phyloP scores from a whole-genome alignment of 2,888 invertebrate species.

The Digitonthophagus gazella region DNA sequence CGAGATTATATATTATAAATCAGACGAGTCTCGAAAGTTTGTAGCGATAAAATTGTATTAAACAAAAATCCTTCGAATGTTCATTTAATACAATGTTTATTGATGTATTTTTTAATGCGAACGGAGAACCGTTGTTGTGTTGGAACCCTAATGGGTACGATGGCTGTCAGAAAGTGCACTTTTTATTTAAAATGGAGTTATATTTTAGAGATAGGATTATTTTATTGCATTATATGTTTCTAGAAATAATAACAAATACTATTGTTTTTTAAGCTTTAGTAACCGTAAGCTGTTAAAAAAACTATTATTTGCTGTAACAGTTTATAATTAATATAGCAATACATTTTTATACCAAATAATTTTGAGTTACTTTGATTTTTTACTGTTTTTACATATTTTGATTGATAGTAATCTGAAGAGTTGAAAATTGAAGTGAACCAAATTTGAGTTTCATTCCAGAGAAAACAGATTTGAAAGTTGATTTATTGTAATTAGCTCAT shows the following conservation, averaged over 20 bases:
- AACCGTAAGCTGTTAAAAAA: not conserved
- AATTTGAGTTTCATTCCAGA: too few relatives aligned
- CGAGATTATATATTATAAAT: conserved; percentile 10
- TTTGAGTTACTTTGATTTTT: not conserved
- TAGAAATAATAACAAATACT: not conserved
- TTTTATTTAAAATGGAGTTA: conserved; percentile 1
- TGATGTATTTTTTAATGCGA: not conserved
- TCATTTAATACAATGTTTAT: conserved; percentile 17
- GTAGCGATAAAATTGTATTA: conserved; percentile 18
- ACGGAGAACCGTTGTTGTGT: not conserved
- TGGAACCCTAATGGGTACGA: not conserved
- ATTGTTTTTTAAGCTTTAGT: not conserved
- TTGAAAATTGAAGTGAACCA: not conserved
- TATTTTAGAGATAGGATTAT: conserved; percentile 7
- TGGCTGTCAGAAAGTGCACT: conserved; percentile 8
- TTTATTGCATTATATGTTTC: conserved; percentile 7
- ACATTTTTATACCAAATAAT: conserved; percentile 28
- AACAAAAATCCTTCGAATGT: not conserved
- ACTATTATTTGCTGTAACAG: conserved; percentile 6
- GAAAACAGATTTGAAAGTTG: too few relatives aligned
- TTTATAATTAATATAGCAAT: conserved; percentile 27
- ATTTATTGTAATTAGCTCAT: too few relatives aligned
- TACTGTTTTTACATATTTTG: not conserved
- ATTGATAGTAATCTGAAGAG: not conserved
- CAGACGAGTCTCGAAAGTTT: not conserved